Percentiles rank a stretch among this genome's conserved stretches.
phyloP scores from a whole-genome alignment of 2,113 vertebrate genomes.

The Caranx ignobilis region DNA sequence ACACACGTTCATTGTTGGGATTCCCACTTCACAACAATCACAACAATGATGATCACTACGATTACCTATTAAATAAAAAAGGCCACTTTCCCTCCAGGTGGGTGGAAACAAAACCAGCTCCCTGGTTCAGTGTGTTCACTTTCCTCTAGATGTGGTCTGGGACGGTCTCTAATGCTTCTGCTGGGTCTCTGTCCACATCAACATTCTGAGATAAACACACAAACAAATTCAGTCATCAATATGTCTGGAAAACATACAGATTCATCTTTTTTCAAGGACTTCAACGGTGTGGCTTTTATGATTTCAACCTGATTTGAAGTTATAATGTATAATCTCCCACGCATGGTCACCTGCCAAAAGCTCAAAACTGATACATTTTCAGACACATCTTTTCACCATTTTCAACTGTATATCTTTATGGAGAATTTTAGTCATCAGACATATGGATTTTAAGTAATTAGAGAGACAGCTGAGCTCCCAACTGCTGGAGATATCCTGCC shows the following conservation, averaged over 20 bases:
- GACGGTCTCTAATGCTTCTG: conserved; percentile 86
- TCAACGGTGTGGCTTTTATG: background rate
- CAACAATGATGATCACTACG: background rate
- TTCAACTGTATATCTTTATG: no score
- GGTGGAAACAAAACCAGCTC: background rate
- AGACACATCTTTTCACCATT: no score
- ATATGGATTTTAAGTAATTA: no score
- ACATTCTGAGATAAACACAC: conserved; percentile 81
- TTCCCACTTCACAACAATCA: background rate
- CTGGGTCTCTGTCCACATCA: conserved; percentile 84
- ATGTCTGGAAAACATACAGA: background rate
- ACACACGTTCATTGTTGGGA: background rate
- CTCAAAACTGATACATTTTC: no score
- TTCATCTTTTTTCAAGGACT: background rate
- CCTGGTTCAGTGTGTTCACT: background rate
- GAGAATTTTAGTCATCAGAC: no score
- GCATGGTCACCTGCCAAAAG: no score
- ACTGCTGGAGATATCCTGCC: no score
- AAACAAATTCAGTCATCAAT: conserved; percentile 14
- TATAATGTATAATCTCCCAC: no score
- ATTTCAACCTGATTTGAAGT: background rate
- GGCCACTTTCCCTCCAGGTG: conserved; percentile 23
- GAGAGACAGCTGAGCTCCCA: no score
- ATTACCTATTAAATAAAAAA: conserved; percentile 22
- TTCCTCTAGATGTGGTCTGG: conserved; percentile 80